Conservation (phyloP, 2,888 invertebrate species). For the Tuta absoluta region DNA sequence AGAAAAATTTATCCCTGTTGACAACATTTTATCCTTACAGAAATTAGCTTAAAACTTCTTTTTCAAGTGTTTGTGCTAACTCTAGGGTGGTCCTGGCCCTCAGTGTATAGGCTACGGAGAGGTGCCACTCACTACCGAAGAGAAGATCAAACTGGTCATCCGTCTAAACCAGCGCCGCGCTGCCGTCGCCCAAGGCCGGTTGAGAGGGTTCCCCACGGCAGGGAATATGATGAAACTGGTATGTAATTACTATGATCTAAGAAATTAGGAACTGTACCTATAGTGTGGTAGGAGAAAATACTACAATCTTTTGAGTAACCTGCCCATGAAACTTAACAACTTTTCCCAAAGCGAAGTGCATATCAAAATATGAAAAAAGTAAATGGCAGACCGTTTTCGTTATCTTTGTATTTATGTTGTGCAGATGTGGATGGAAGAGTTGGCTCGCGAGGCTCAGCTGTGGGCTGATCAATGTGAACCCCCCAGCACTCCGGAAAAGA, state of each 20-base stretch:
- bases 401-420: neutral
- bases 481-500: constrained; percentile 54
- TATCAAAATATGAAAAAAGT: too few species aligned
- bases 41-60: too few species aligned
- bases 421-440: constrained; percentile 71
- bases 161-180: constrained; percentile 64
- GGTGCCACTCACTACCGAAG: constrained; percentile 49
- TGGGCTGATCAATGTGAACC: constrained; percentile 72
- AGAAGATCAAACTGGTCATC: constrained; percentile 54
- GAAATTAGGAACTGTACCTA: too few species aligned
- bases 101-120: constrained; percentile 59
- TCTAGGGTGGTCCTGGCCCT: constrained; percentile 54
- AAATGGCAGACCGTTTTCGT: too few species aligned
- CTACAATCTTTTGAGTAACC: too few species aligned
- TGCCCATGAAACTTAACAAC: too few species aligned
- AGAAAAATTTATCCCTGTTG: too few species aligned
- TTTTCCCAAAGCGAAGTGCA: too few species aligned
- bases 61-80: neutral
- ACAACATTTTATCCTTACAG: too few species aligned
- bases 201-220: constrained; percentile 54
- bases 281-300: too few species aligned
- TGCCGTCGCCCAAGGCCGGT: constrained; percentile 57
- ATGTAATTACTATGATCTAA: constrained; percentile 24
- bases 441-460: constrained; percentile 66
- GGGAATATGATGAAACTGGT: constrained; percentile 73